phyloP scores from a whole-genome alignment of 2,888 invertebrate species.

The Allacma fusca region DNA sequence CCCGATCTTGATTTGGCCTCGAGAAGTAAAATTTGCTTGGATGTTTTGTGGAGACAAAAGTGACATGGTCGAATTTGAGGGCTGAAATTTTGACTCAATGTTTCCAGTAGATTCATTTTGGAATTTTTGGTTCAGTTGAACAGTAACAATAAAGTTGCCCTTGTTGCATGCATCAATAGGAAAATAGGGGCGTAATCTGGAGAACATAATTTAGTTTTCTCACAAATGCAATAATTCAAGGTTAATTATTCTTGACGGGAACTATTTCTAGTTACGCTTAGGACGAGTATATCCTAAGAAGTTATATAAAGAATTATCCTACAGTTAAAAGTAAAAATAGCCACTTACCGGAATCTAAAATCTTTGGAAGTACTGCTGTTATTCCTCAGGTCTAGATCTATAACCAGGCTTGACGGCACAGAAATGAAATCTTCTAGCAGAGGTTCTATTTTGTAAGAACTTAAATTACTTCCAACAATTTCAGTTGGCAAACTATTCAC shows the following conservation, averaged over 20 bases:
- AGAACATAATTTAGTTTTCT: neutral
- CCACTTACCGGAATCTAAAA: neutral
- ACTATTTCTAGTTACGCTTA: neutral
- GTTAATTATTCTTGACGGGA: too few relatives aligned
- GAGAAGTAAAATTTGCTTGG: constrained; percentile 28
- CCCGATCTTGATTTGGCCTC: constrained; percentile 51
- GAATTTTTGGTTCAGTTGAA: neutral
- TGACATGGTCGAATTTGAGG: neutral
- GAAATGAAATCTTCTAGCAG: neutral
- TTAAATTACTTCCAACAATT: neutral
- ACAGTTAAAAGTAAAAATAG: neutral
- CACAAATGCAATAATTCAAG: neutral
- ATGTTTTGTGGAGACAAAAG: too few relatives aligned
- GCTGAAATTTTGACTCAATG: neutral
- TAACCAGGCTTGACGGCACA: neutral
- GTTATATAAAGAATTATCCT: too few relatives aligned
- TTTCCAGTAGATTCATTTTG: neutral
- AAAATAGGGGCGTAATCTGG: neutral
- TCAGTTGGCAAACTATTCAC: neutral
- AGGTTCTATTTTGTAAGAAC: neutral
- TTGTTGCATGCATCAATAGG: neutral
- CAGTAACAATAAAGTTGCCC: constrained; percentile 9
- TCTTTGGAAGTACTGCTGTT: neutral
- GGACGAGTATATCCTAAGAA: too few relatives aligned
- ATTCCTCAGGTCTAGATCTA: neutral